Evolutionary conservation across 2,113 vertebrate species (phyloP).

Genomic region (Thomomys bottae): DNA sequence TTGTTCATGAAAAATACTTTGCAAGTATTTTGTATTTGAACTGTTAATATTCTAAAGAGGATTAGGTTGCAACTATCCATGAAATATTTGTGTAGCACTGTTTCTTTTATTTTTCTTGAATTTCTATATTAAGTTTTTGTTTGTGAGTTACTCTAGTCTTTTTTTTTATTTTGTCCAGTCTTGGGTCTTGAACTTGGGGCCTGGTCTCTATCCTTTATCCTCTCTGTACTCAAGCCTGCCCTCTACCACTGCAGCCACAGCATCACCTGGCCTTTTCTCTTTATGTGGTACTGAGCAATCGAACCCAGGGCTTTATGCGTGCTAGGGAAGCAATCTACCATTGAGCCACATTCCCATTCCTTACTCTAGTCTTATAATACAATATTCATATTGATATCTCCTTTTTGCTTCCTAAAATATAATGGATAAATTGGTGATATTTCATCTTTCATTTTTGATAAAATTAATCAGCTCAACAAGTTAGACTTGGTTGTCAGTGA

Average conservation of each 20-base stretch:
- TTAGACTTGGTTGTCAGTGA: not conserved
- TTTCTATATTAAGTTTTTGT: not conserved
- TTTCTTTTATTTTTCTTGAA: not conserved
- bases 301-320: too few relatives aligned
- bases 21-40: not conserved
- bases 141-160: not conserved
- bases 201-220: too few relatives aligned
- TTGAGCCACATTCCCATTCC: too few relatives aligned
- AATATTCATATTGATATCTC: not conserved
- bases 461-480: not conserved
- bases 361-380: not conserved
- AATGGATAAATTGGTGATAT: not conserved
- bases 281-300: too few relatives aligned
- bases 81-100: not conserved
- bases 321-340: too few relatives aligned
- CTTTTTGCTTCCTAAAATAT: not conserved
- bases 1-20: not conserved
- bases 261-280: too few relatives aligned
- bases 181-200: too few relatives aligned
- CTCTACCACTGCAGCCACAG: too few relatives aligned
- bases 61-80: not conserved
- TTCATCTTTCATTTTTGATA: not conserved
- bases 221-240: too few relatives aligned
- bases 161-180: too few relatives aligned
- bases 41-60: not conserved